Percentiles rank a stretch among this genome's conserved stretches.
Conservation (phyloP, 1,140 invertebrate species). For the Charaxes varanes region DNA sequence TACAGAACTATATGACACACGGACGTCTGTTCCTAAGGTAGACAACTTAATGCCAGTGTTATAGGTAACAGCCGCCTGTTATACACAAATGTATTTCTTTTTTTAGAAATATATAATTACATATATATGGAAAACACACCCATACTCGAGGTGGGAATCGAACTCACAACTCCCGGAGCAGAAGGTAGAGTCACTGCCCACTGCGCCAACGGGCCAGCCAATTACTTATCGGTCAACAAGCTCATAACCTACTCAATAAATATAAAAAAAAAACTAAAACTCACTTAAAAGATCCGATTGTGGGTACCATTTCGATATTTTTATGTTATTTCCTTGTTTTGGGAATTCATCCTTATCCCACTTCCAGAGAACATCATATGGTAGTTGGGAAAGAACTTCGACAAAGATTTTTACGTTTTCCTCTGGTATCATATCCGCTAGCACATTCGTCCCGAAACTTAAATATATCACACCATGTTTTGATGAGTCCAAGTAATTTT, state of each 20-base stretch:
- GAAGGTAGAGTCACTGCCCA: no score
- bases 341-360: slow-evolving; percentile 50
- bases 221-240: no score
- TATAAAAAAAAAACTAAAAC: slow-evolving; percentile 5
- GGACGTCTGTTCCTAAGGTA: no score
- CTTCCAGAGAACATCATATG: slow-evolving; percentile 72
- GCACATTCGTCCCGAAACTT: slow-evolving; percentile 71
- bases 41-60: no score
- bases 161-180: no score
- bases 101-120: no score
- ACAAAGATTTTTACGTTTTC: slow-evolving; percentile 53
- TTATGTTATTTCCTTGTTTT: slow-evolving; percentile 34
- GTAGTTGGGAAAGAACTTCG: slow-evolving; percentile 59
- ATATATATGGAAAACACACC: no score
- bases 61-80: no score
- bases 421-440: slow-evolving; percentile 46
- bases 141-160: no score
- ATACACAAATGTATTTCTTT: no score
- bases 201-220: no score
- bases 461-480: slow-evolving; percentile 62
- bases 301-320: slow-evolving; percentile 65
- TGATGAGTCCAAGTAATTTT: slow-evolving; percentile 29
- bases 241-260: not conserved
- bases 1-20: no score
- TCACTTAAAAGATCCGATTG: slow-evolving; percentile 30